Percentiles rank a stretch among this genome's conserved stretches.
phyloP scores from a whole-genome alignment of 2,113 vertebrate genomes.

The Phalacrocorax pelagicus region DNA sequence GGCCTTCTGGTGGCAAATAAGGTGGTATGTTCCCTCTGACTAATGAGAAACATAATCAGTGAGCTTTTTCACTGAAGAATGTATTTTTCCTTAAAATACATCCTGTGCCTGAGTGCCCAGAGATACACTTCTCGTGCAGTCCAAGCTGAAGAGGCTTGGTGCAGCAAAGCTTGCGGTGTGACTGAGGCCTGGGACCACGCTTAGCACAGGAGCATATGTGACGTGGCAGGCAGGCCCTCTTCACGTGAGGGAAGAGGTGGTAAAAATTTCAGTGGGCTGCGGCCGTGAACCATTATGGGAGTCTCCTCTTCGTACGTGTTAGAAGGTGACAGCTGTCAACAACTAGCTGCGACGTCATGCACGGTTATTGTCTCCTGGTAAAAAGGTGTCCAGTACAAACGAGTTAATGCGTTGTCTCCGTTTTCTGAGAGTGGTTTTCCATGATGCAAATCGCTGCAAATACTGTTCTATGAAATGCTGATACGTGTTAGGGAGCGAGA shows the following conservation, averaged over 20 bases:
- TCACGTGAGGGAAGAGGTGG: background rate
- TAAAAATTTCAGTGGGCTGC: background rate
- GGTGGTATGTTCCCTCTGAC: background rate
- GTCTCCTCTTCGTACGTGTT: background rate
- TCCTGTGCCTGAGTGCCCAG: background rate
- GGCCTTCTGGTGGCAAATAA: background rate
- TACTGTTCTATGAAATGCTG: background rate
- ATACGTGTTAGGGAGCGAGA: rapidly evolving
- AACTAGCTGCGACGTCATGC: rapidly evolving
- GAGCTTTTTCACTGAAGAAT: background rate
- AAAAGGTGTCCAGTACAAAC: background rate
- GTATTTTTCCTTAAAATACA: background rate
- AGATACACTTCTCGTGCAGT: rapidly evolving
- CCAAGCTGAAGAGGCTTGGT: no score
- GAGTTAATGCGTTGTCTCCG: background rate
- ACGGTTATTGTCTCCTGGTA: background rate
- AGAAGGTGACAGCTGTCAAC: background rate
- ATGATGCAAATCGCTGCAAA: background rate
- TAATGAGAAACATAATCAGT: rapidly evolving
- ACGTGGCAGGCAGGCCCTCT: background rate
- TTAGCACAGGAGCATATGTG: background rate
- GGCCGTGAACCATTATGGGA: background rate
- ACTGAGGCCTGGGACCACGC: background rate
- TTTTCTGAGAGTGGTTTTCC: background rate
- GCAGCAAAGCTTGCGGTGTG: background rate